These are phyloP conservation scores for Lineus longissimus DNA, from an alignment of 1,140 invertebrate genomes.

Conservation along the genomic window DNA sequence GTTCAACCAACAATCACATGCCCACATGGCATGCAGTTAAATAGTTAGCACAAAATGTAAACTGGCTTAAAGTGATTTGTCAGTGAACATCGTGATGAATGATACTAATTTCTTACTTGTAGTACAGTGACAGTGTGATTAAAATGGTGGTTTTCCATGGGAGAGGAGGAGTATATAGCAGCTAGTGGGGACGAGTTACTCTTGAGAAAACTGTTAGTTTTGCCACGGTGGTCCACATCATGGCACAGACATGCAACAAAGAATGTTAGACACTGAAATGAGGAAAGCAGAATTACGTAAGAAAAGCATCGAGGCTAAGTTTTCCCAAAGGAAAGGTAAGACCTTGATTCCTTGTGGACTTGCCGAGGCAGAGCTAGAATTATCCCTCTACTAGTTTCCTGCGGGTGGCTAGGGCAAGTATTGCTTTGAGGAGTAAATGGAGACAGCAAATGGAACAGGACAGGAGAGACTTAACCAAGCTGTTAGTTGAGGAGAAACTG, in stretches of 20 bases:
- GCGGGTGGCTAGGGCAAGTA: no score
- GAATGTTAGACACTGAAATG: constrained; percentile 81
- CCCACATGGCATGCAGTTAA: no score
- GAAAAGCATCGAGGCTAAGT: not conserved
- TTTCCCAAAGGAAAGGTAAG: not conserved
- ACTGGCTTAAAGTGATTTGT: no score
- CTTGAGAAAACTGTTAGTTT: constrained; percentile 94
- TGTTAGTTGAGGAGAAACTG: no score
- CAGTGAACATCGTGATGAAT: no score
- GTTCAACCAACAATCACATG: no score
- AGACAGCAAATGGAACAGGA: no score
- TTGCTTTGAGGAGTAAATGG: no score
- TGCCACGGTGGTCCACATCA: constrained; percentile 91
- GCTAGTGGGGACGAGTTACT: constrained; percentile 75
- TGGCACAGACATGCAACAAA: constrained; percentile 95
- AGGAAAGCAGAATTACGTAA: constrained; percentile 2
- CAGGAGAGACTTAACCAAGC: no score
- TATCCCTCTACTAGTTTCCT: no score
- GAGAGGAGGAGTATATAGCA: constrained; percentile 76
- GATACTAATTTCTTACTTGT: constrained; percentile 57
- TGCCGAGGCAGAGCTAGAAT: not conserved
- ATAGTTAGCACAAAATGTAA: no score
- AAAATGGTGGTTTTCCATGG: constrained; percentile 83
- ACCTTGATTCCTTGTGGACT: not conserved
- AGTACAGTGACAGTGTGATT: constrained; percentile 81